Evolutionary conservation across 1,140 invertebrate species (phyloP).

Genomic region (Hylaeus anthracinus): DNA sequence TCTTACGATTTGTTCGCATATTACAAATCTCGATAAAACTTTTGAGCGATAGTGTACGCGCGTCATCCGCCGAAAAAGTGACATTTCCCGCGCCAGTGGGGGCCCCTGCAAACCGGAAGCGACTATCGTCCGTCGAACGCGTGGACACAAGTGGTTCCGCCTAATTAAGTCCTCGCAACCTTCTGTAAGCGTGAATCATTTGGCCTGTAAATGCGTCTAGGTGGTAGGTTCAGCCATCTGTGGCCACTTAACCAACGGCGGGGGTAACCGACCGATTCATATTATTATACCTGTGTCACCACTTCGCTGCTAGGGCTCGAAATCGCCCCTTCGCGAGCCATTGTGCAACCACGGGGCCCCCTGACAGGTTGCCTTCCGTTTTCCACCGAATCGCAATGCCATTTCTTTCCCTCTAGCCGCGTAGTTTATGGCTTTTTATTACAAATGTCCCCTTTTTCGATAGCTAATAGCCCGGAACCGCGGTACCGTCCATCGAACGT

Average conservation of each 20-base stretch:
- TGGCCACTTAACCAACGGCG: conserved; percentile 61
- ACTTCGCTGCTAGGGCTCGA: conserved; percentile 42
- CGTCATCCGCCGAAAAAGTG: conserved; percentile 20
- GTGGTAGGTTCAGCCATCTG: conserved; percentile 62
- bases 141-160: conserved; percentile 57
- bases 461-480: conserved; percentile 57
- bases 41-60: too few species aligned
- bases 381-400: conserved; percentile 14
- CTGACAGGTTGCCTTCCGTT: conserved; percentile 56
- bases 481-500: not conserved
- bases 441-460: conserved; percentile 21
- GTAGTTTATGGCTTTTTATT: conserved; percentile 61
- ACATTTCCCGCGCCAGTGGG: not conserved
- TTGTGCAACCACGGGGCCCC: conserved; percentile 34
- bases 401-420: conserved; percentile 18
- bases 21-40: not conserved
- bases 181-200: conserved; percentile 61
- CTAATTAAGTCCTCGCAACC: conserved; percentile 59
- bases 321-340: conserved; percentile 41
- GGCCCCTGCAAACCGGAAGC: conserved; percentile 22
- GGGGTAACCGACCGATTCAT: conserved; percentile 59
- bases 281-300: conserved; percentile 66
- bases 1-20: too few species aligned
- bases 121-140: conserved; percentile 35
- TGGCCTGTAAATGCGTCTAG: conserved; percentile 53